Conservation (phyloP, 2,888 invertebrate genomes). For the Rhopalosiphum nymphaeae region DNA sequence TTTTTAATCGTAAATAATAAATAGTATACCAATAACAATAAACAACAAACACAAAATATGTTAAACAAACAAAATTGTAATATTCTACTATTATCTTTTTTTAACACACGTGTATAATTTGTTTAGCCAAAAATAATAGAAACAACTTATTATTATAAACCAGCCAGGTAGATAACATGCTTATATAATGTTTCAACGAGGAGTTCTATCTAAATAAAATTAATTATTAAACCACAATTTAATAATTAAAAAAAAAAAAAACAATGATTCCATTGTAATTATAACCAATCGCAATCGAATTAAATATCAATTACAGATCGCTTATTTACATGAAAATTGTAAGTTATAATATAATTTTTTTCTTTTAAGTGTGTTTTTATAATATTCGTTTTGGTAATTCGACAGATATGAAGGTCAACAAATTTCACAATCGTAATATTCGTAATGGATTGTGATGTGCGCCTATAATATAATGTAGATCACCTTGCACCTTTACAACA, state of each 20-base stretch:
- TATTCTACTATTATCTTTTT: not conserved
- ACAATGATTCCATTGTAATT: not conserved
- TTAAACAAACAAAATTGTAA: not conserved
- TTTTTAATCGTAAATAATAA: not conserved
- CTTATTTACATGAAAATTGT: not conserved
- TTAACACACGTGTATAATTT: not conserved
- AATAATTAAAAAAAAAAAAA: not conserved
- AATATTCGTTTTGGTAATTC: constrained; percentile 24
- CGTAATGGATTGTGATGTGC: not conserved
- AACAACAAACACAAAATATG: not conserved
- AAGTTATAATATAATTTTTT: not conserved
- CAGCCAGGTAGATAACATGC: not conserved
- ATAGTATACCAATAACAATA: not conserved
- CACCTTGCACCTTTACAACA: constrained; percentile 42
- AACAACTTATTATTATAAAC: not conserved
- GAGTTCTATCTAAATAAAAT: not conserved
- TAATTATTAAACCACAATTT: not conserved
- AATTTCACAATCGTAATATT: constrained; percentile 32
- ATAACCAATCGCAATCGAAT: not conserved
- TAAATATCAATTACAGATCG: not conserved
- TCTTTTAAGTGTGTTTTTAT: not conserved
- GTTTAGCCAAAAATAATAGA: not conserved
- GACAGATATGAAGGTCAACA: not conserved
- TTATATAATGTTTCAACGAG: not conserved
- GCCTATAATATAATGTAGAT: constrained; percentile 31